Base-by-base conservation (phyloP, 2,797 vertebrate species). In the Crossoptilon crossoptilon region DNA sequence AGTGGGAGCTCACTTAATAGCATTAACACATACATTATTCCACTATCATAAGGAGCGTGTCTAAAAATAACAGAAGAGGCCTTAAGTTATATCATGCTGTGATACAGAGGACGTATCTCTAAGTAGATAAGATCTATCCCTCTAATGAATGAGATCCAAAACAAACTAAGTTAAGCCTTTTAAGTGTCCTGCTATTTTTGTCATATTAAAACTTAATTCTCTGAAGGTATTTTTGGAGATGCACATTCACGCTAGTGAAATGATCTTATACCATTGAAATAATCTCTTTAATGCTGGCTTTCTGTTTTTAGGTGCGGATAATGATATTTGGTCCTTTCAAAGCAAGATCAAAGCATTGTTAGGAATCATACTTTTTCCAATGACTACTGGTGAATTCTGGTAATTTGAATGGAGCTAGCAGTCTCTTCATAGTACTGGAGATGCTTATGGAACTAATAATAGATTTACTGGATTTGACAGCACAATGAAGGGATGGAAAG, bases 1-100 rank as follows among this genome's bases (percentile, higher is more conserved):
- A 94, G 90, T 94, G 70, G 91, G 87, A 96, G 58, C 68, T 93
- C 70, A 75, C 22, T 69, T 94, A 95, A 93, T 87, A 91, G 72
- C 62, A 73, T 55, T 92, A 94, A 90, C 62, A 72, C 84, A 53
- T 84, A 94, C 29, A 87, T 68, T 82, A 90, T 44, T 94, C 73
- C 77, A 77, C 71, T 84, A 76, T 85, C 79, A 72, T 68, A 55
- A 73, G 26, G 8, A 51, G 1, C 83, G 29, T 88, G 29, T 80
- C 89, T 95, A 75, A 88, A 88, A 96, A 94, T 80, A 72, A 29
- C 0, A 1, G 14, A 41, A 51, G 15, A 64, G 55, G n/a, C 43
- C 23, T 89, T 94, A 96, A 62, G 95, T 90, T 91, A 48, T 90
- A 91, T 62, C 26, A 15, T 94, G 63, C 77, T 84, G 14, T 26